Percentiles rank a stretch among this genome's conserved stretches.
These are phyloP conservation scores for Drosophila peninsularis DNA, from an alignment of 2,888 invertebrate genomes.

Conservation along the genomic window DNA sequence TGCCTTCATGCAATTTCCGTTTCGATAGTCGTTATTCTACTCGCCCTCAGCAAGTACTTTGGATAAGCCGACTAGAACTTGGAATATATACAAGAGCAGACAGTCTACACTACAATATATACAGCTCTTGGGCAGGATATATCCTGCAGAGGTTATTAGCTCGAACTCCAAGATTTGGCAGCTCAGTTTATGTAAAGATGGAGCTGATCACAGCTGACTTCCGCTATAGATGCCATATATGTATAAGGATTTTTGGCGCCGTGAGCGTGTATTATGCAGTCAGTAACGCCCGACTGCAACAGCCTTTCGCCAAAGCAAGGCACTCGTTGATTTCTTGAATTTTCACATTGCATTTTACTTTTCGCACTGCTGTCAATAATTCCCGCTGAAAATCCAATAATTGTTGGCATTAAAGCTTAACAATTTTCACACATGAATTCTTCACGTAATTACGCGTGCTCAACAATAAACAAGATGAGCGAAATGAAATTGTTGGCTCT, in stretches of 20 bases:
- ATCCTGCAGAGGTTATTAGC: too few relatives aligned
- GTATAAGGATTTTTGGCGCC: neutral
- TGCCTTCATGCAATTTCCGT: too few relatives aligned
- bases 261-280: slow-evolving; percentile 13
- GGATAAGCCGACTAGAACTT: too few relatives aligned
- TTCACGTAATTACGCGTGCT: slow-evolving; percentile 70
- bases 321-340: slow-evolving; percentile 5
- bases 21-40: too few relatives aligned
- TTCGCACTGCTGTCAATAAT: slow-evolving; percentile 33
- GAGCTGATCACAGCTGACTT: too few relatives aligned
- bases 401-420: slow-evolving; percentile 17
- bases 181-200: too few relatives aligned
- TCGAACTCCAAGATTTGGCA: too few relatives aligned
- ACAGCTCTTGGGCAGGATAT: too few relatives aligned
- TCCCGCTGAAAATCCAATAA: slow-evolving; percentile 22
- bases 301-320: neutral
- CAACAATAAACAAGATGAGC: slow-evolving; percentile 59
- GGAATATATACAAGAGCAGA: too few relatives aligned
- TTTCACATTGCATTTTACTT: slow-evolving; percentile 19
- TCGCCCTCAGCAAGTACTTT: too few relatives aligned
- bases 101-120: too few relatives aligned
- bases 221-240: too few relatives aligned
- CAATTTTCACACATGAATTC: slow-evolving; percentile 63
- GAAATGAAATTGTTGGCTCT: slow-evolving; percentile 53
- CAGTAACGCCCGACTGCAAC: neutral